Conservation (phyloP, 2,888 invertebrate genomes). For the Meloe dianella region DNA sequence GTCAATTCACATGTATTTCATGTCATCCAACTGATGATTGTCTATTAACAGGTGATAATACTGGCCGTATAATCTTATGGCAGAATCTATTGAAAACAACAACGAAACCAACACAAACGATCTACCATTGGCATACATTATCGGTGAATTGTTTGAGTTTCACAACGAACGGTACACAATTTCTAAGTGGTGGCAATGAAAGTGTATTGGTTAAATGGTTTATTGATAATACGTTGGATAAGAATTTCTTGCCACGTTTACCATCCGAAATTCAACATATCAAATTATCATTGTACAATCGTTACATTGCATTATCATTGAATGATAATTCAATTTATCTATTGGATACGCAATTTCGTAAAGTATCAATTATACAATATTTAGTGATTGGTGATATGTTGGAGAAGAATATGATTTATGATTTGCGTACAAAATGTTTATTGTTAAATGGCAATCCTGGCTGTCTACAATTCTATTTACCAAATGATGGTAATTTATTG, state of each 20-base stretch:
- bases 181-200: slow-evolving; percentile 81
- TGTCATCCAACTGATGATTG: slow-evolving; percentile 71
- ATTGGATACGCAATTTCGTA: slow-evolving; percentile 62
- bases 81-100: slow-evolving; percentile 56
- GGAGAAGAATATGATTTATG: slow-evolving; percentile 65
- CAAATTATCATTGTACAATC: slow-evolving; percentile 66
- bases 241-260: slow-evolving; percentile 72
- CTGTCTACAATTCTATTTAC: slow-evolving; percentile 77
- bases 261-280: slow-evolving; percentile 71
- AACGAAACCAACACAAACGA: slow-evolving; percentile 53
- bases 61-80: slow-evolving; percentile 72
- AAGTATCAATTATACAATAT: slow-evolving; percentile 70
- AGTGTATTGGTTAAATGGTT: slow-evolving; percentile 80
- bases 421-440: slow-evolving; percentile 69
- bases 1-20: slow-evolving; percentile 67
- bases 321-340: slow-evolving; percentile 72
- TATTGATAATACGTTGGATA: slow-evolving; percentile 59
- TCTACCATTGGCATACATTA: slow-evolving; percentile 80
- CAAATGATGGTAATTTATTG: slow-evolving; percentile 67
- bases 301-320: slow-evolving; percentile 70
- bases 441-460: slow-evolving; percentile 77
- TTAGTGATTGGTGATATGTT: slow-evolving; percentile 68
- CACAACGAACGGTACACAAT: slow-evolving; percentile 67
- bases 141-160: slow-evolving; percentile 72
- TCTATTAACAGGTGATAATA: slow-evolving; percentile 72